Evolutionary conservation across 2,797 vertebrate genomes (phyloP).

Genomic region (Aulostomus chinensis): DNA sequence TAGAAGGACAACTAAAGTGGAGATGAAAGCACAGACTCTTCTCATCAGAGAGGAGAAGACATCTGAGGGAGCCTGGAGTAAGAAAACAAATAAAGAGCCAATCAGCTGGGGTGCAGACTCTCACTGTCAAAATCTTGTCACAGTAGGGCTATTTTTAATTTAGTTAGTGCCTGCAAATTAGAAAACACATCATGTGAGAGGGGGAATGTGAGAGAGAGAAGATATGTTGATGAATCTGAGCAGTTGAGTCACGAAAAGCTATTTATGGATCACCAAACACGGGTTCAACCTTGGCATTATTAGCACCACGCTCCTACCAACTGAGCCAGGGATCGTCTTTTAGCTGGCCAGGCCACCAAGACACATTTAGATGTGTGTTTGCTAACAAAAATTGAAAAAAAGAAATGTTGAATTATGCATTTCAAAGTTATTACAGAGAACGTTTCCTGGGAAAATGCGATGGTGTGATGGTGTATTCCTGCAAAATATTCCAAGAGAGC

Average conservation of each 20-base stretch:
- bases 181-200: conserved; percentile 15
- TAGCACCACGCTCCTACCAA: too few relatives aligned
- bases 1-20: conserved; percentile 49
- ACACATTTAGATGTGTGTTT: too few relatives aligned
- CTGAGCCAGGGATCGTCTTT: too few relatives aligned
- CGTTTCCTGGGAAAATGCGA: too few relatives aligned
- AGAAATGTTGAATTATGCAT: too few relatives aligned
- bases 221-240: conserved; percentile 33
- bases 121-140: conserved; percentile 27
- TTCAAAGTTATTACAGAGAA: too few relatives aligned
- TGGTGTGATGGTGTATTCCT: too few relatives aligned
- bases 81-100: conserved; percentile 22
- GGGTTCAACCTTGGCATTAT: conserved; percentile 21
- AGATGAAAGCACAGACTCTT: conserved; percentile 61
- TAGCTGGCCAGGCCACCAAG: too few relatives aligned
- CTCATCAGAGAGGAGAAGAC: conserved; percentile 49
- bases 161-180: conserved; percentile 29
- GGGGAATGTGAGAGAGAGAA: conserved; percentile 23
- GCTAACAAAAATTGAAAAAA: too few relatives aligned
- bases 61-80: conserved; percentile 36
- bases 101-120: conserved; percentile 19
- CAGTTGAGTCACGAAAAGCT: conserved; percentile 27
- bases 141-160: conserved; percentile 59
- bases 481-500: too few relatives aligned
- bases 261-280: conserved; percentile 45